These are phyloP conservation scores for Donacobius atricapilla DNA, from an alignment of 2,113 vertebrate species.

Conservation along the genomic window DNA sequence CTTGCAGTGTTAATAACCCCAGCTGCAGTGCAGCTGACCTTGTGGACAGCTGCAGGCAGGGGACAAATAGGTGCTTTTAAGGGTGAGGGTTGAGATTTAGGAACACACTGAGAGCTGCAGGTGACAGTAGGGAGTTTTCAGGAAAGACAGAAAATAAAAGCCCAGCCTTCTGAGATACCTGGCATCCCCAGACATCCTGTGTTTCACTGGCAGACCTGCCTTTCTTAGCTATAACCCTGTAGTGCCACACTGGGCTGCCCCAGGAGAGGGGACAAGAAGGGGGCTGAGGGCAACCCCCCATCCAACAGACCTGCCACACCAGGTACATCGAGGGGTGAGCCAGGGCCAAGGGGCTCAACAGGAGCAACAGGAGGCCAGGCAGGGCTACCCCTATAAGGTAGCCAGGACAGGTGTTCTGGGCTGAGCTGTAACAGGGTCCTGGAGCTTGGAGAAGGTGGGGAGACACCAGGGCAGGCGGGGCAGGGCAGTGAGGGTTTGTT, in stretches of 20 bases:
- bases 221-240: fast-evolving
- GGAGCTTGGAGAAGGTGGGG: not conserved
- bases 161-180: not conserved
- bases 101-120: not conserved
- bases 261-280: not conserved
- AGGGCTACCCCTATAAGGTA: fast-evolving
- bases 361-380: not conserved
- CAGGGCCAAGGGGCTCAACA: not conserved
- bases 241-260: not conserved
- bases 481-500: not conserved
- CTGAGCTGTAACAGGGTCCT: not conserved
- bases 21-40: not conserved
- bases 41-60: not conserved
- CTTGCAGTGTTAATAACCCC: not conserved
- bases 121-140: not conserved
- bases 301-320: not conserved
- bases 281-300: not conserved
- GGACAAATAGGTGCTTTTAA: not conserved
- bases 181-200: not conserved
- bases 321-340: not conserved
- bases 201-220: not conserved
- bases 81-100: not conserved
- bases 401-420: not conserved
- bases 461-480: not conserved
- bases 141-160: not conserved